Base-by-base conservation (phyloP, 2,888 invertebrate species). In the Pemphredon lugubris region DNA sequence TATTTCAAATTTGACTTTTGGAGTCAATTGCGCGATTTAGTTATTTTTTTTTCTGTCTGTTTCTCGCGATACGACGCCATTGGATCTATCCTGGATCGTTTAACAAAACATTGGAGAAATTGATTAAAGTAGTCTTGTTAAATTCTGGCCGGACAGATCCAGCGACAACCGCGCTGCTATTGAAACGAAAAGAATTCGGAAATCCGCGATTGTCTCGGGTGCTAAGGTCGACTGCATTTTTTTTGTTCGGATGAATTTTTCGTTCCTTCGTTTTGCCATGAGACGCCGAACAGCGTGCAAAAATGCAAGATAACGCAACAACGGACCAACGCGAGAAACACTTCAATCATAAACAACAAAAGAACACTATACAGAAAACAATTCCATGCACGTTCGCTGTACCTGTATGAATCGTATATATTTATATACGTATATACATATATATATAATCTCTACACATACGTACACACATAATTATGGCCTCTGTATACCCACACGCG, bases 301-400 rank as follows among this genome's bases (percentile, higher is more conserved):
- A 78, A 69, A 76, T 61, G 64, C 78, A 74, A 76, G 75, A 70
- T 32, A 73, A 65, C 58, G 61, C 48, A 66, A 47, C 66, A 63
- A 32, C 14, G 18, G 16, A 55, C 47, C 48, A 32, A 58, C 23
- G 42, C 16, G 21, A 18, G 20, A 14, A 30, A 44, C 39, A 67
- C 21, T n/a, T 26, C 26, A 26, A 26, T 5, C 26, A 32, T 23
- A 42, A 16, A 54, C 16, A 47, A 11, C 1, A 42, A 44, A 11
- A 58, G 14, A 42, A 55, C 32, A 59, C 16, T 39, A 13, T 53
- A 69, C 50, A 60, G 16, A 20, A 26, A 77, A 82, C 73, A 58
- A 78, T 81, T 81, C 87, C 84, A 84, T 89, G 89, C 89, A 89
- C 89, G 89, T 82, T 88, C 85, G 86, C 86, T 89, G 87, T 88